These are phyloP conservation scores for Nansenia antarctica DNA, from an alignment of 2,113 vertebrate species.

Conservation along the genomic window DNA sequence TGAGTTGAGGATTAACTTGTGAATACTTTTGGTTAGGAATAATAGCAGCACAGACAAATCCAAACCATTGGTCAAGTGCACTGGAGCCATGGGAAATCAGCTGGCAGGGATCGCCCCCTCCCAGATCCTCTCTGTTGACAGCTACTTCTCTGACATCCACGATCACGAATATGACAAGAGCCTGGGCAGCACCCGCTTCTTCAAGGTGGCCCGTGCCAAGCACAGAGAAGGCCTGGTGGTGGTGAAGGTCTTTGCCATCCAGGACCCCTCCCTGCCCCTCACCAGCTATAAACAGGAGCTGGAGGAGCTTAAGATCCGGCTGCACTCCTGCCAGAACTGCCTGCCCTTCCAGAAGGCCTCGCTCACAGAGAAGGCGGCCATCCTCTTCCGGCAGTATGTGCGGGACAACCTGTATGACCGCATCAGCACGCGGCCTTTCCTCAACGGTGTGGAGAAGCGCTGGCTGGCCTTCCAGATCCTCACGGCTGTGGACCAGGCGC, in stretches of 20 bases:
- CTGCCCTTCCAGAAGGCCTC: constrained; percentile 93
- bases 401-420: constrained; percentile 97
- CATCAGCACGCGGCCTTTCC: constrained; percentile 94
- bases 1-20: no score
- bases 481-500: constrained; percentile 92
- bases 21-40: no score
- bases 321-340: constrained; percentile 94
- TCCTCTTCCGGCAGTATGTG: constrained; percentile 93
- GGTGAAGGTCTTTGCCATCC: constrained; percentile 98
- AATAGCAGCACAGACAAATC: no score
- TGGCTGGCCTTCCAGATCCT: constrained; percentile 98
- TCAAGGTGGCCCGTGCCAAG: constrained; percentile 95
- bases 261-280: constrained; percentile 92
- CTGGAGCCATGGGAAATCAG: constrained; percentile 89
- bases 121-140: constrained; percentile 98
- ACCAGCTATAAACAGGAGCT: constrained; percentile 96
- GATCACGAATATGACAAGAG: constrained; percentile 97
- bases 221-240: constrained; percentile 94
- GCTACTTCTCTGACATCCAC: constrained; percentile 97
- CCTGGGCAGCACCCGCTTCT: constrained; percentile 95
- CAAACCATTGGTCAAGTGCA: not conserved
- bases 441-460: constrained; percentile 94
- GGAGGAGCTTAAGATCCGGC: constrained; percentile 93
- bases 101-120: constrained; percentile 96
- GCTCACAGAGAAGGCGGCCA: constrained; percentile 89